These are phyloP conservation scores for Yoshiicerus persimilis DNA, from an alignment of 1,140 invertebrate genomes.

Conservation along the genomic window DNA sequence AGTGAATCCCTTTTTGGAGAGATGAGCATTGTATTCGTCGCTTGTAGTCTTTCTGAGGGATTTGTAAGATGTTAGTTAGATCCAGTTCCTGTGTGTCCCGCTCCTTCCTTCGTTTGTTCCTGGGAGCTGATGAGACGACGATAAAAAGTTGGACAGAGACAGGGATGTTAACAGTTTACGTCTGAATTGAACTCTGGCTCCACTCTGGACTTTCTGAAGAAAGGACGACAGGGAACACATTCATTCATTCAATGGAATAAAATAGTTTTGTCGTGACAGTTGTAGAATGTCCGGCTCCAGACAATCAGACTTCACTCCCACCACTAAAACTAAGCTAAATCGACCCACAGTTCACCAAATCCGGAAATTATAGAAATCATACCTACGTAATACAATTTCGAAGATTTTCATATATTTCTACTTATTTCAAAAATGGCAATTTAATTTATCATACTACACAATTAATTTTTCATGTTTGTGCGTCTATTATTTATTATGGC, in stretches of 20 bases:
- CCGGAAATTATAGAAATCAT: too few relatives aligned
- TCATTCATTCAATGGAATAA: constrained; percentile 6
- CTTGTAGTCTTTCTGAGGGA: not conserved
- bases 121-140: not conserved
- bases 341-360: not conserved
- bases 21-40: not conserved
- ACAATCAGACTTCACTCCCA: not conserved
- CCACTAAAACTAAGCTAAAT: not conserved
- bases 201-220: not conserved
- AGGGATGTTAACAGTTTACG: not conserved
- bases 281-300: not conserved
- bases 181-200: not conserved
- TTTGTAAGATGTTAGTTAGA: not conserved
- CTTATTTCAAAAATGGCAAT: too few relatives aligned
- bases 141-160: constrained; percentile 6
- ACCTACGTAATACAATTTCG: too few relatives aligned
- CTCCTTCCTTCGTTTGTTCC: not conserved
- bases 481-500: too few relatives aligned
- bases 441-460: too few relatives aligned
- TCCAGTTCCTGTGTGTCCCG: not conserved
- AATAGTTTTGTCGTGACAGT: constrained; percentile 14
- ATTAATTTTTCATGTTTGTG: too few relatives aligned
- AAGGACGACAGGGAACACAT: constrained; percentile 7
- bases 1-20: not conserved
- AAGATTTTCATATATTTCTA: too few relatives aligned